Evolutionary conservation across 1,140 invertebrate species (phyloP).

Genomic region (Panagrolaimus sp.): DNA sequence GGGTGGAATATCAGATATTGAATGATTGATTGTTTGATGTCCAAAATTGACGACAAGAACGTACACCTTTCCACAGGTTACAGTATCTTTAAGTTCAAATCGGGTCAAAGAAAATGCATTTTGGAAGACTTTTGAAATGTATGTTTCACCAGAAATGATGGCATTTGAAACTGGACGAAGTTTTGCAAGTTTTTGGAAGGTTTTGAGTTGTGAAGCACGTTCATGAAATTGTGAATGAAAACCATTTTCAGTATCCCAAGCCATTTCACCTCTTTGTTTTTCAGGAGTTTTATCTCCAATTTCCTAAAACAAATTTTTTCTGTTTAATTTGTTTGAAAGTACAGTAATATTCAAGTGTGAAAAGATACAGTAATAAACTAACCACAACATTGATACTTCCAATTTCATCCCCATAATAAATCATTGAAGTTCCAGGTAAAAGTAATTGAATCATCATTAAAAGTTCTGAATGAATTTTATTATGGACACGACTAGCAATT

Average conservation of each 20-base stretch:
- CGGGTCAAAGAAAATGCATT: constrained; percentile 15
- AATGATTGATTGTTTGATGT: constrained; percentile 18
- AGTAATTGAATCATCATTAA: constrained; percentile 39
- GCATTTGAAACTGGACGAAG: background rate
- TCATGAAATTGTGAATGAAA: no score
- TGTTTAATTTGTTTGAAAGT: constrained; percentile 14
- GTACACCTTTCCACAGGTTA: background rate
- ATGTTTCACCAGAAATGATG: constrained; percentile 1
- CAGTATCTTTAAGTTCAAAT: constrained; percentile 17
- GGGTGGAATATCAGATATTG: background rate
- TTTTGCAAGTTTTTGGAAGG: background rate
- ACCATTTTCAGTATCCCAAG: no score
- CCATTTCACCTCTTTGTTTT: constrained; percentile 21
- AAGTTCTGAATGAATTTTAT: constrained; percentile 36
- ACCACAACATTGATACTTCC: constrained; percentile 16
- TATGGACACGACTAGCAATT: constrained; percentile 30
- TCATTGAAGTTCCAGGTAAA: constrained; percentile 38
- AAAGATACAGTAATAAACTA: constrained; percentile 18
- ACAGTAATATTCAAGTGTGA: background rate
- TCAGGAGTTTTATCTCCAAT: constrained; percentile 4
- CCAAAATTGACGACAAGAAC: constrained; percentile 16
- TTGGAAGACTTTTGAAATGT: constrained; percentile 18
- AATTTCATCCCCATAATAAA: constrained; percentile 49
- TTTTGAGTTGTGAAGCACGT: background rate
- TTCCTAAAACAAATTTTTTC: constrained; percentile 8